Percentiles rank a stretch among this genome's conserved stretches.
These are phyloP conservation scores for Akabosia matsudoensis DNA, from an alignment of 1,140 invertebrate genomes.

Conservation along the genomic window DNA sequence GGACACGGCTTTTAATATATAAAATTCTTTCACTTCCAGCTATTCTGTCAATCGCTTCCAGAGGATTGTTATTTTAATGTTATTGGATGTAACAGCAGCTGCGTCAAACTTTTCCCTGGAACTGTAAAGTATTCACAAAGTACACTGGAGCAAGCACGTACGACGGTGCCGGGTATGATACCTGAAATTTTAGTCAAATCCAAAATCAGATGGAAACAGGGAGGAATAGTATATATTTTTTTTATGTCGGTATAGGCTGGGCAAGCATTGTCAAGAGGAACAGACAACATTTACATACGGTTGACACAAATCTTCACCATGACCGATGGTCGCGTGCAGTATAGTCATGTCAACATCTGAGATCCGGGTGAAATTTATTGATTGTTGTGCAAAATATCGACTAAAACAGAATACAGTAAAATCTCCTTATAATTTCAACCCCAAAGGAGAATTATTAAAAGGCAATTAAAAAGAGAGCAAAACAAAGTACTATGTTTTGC, in stretches of 20 bases:
- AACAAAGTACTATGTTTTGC: no score
- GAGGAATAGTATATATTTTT: neutral
- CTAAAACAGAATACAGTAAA: no score
- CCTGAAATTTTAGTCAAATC: neutral
- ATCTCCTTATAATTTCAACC: no score
- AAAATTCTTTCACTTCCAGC: constrained; percentile 34
- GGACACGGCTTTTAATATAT: neutral
- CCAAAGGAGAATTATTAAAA: no score
- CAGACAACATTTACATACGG: neutral
- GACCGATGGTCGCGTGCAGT: neutral
- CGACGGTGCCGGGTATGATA: neutral
- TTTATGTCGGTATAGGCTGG: neutral
- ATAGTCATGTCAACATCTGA: neutral
- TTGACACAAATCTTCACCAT: neutral
- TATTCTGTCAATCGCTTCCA: constrained; percentile 46
- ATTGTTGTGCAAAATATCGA: neutral
- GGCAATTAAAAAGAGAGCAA: no score
- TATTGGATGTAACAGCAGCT: constrained; percentile 40
- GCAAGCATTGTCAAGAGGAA: neutral
- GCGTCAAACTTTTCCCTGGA: constrained; percentile 39
- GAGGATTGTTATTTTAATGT: constrained; percentile 46
- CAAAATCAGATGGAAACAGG: neutral
- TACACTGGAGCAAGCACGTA: constrained; percentile 33
- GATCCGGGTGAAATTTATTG: neutral
- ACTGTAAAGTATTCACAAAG: constrained; percentile 43